Base-by-base conservation (phyloP, 1,140 invertebrate genomes). In the Trichomalopsis sarcophagae region DNA sequence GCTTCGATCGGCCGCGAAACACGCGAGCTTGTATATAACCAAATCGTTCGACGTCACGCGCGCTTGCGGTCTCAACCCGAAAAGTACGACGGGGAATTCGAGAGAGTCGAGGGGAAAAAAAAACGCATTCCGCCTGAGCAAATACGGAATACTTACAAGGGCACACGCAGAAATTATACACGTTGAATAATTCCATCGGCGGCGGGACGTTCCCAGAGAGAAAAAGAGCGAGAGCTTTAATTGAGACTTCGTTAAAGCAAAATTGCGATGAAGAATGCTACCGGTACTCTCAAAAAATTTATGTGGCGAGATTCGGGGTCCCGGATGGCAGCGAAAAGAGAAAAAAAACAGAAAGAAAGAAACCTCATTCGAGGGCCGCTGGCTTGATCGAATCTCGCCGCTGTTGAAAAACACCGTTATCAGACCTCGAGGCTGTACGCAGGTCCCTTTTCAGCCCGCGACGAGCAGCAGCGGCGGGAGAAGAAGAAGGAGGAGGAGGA, bases 181-280 rank as follows among this genome's bases (percentile, higher is more conserved):
- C 55, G 17, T n/a, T 62, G 55, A 62, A 62, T 62, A 62, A 62
- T 62, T 62, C 17, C 21, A 21, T n/a, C 55, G 55, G 21, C 21
- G 21, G 6, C 55, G 55, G 21, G 55, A 62, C 21, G 6, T 62
- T 62, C 55, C 55, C 17, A 62, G 21, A 62, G 17, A 21, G 17
- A 21, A 27, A 27, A 27, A 27, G 27, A 27, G 27, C 27, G 27
- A 2, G 55, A 82, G 6, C 11, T 76, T 62, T 76, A 66, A 82
- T 82, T 82, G 81, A 82, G 81, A 82, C 47, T 55, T 75, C 50
- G 69, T 82, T 50, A 47, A 71, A 75, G 62, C 14, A 62, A 81
- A 73, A 27, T 33, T 23, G 40, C 9, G 23, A 50, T 47, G 79
- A 81, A 47, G 79, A 44, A 81, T 73, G 79, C 68, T 21, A 40